phyloP scores from a whole-genome alignment of 2,113 vertebrate species.

The Azemiops feae region DNA sequence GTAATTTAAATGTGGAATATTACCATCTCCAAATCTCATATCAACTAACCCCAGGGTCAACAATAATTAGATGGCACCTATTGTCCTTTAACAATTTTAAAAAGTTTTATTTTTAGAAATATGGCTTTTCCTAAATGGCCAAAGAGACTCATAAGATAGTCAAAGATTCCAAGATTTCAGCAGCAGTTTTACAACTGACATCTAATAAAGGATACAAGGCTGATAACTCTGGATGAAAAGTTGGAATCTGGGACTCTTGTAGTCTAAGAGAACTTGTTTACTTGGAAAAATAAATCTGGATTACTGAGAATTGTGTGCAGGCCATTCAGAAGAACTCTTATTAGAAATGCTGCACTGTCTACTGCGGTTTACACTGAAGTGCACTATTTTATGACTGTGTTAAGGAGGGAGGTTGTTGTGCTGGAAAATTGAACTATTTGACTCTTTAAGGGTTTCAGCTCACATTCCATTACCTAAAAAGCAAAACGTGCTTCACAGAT shows the following conservation, averaged over 20 bases:
- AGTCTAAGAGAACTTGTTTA: neutral
- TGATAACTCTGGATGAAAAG: neutral
- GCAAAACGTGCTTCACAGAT: neutral
- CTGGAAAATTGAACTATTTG: neutral
- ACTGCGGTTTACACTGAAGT: neutral
- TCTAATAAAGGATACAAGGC: neutral
- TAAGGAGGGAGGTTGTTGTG: neutral
- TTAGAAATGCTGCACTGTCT: neutral
- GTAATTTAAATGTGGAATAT: neutral
- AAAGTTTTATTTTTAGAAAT: neutral
- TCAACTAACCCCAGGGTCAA: neutral
- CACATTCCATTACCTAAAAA: neutral
- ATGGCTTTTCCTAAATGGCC: neutral
- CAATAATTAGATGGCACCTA: neutral
- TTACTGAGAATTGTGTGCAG: neutral
- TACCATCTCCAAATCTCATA: neutral
- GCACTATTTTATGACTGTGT: neutral
- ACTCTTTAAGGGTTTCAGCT: neutral
- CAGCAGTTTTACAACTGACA: neutral
- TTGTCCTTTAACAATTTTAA: neutral
- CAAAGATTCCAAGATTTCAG: neutral
- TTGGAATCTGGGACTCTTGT: neutral
- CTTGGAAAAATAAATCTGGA: neutral
- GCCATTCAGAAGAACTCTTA: neutral
- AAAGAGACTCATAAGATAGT: neutral